phyloP scores from a whole-genome alignment of 1,140 invertebrate genomes.

The Heliconius melpomene region DNA sequence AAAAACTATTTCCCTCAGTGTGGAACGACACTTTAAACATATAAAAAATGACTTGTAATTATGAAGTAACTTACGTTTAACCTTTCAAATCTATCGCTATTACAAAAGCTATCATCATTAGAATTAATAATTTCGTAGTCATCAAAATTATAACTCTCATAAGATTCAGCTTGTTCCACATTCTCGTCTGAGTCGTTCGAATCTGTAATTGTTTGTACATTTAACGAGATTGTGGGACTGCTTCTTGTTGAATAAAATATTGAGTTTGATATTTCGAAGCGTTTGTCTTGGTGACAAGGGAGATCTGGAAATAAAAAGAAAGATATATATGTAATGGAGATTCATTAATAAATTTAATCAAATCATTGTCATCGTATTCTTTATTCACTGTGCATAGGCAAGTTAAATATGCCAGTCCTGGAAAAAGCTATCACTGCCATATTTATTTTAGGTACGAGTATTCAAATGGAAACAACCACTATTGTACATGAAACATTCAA shows the following conservation, averaged over 20 bases:
- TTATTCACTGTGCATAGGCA: too few relatives aligned
- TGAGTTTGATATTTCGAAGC: slow-evolving; percentile 58
- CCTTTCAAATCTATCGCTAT: slow-evolving; percentile 35
- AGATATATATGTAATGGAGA: too few relatives aligned
- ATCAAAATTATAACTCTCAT: slow-evolving; percentile 63
- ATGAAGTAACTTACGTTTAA: slow-evolving; percentile 38
- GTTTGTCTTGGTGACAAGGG: slow-evolving; percentile 67
- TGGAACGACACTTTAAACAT: too few relatives aligned
- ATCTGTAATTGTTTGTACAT: background rate
- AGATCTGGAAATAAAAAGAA: slow-evolving; percentile 54
- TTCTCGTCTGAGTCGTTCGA: slow-evolving; percentile 55
- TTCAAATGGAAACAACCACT: too few relatives aligned
- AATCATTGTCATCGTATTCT: too few relatives aligned
- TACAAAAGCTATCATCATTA: slow-evolving; percentile 51
- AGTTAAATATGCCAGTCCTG: too few relatives aligned
- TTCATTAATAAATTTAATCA: too few relatives aligned
- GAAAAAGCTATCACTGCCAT: too few relatives aligned
- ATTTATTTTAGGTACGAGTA: too few relatives aligned
- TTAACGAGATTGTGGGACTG: slow-evolving; percentile 4
- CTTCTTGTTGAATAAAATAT: slow-evolving; percentile 53
- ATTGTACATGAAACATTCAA: too few relatives aligned
- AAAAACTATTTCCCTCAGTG: background rate
- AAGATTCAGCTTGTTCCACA: slow-evolving; percentile 60
- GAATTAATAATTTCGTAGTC: slow-evolving; percentile 67
- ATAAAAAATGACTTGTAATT: too few relatives aligned